Conservation (phyloP, 2,888 invertebrate genomes). For the Mesopsocus fuscifrons region DNA sequence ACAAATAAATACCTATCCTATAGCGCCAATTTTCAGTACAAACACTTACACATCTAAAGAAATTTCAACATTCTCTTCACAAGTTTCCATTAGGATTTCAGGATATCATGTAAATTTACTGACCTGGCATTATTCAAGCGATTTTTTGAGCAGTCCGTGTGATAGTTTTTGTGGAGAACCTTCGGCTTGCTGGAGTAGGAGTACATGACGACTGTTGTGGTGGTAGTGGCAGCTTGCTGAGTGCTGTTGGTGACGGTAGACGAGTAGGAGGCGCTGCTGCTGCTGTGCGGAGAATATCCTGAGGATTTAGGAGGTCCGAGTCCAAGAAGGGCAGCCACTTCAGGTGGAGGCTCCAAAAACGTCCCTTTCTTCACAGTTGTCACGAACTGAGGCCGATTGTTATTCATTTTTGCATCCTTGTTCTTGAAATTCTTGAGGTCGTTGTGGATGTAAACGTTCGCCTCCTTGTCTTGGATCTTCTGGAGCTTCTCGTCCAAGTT, state of each 20-base stretch:
- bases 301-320: slow-evolving; percentile 28
- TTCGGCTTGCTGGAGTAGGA: slow-evolving; percentile 21
- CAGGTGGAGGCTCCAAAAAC: slow-evolving; percentile 60
- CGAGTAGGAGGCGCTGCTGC: slow-evolving; percentile 16
- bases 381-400: slow-evolving; percentile 36
- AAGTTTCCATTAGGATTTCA: too few species aligned
- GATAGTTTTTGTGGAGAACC: slow-evolving; percentile 15
- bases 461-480: slow-evolving; percentile 42
- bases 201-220: slow-evolving; percentile 18
- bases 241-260: slow-evolving; percentile 16
- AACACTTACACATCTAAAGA: too few species aligned
- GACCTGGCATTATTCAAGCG: neutral
- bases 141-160: neutral
- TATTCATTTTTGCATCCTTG: slow-evolving; percentile 3
- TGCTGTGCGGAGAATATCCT: slow-evolving; percentile 19
- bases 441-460: slow-evolving; percentile 6
- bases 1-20: too few species aligned
- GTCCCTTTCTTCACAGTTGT: slow-evolving; percentile 64
- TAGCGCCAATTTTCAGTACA: too few species aligned
- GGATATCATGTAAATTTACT: too few species aligned
- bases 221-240: neutral
- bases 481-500: slow-evolving; percentile 51
- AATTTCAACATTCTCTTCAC: too few species aligned
- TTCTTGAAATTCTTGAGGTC: slow-evolving; percentile 10
- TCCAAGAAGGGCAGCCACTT: slow-evolving; percentile 42